Conservation (phyloP, 2,113 vertebrate species). For the Athene cunicularia region DNA sequence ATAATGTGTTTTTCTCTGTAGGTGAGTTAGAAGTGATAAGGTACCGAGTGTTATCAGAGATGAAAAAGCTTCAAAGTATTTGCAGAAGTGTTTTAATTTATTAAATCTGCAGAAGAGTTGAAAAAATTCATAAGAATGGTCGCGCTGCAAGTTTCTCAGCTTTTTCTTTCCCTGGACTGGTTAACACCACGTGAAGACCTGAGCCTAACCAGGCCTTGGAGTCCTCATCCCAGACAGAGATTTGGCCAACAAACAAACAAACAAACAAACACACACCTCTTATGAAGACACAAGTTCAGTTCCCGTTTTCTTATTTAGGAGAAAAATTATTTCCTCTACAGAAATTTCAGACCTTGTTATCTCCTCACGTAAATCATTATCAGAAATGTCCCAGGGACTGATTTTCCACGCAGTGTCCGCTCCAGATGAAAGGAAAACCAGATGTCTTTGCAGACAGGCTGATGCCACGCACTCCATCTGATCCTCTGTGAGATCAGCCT, state of each 20-base stretch:
- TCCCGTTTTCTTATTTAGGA: background rate
- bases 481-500: background rate
- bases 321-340: background rate
- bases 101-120: background rate
- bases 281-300: background rate
- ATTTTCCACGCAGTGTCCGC: background rate
- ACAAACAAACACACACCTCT: background rate
- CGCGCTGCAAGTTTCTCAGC: background rate
- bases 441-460: background rate
- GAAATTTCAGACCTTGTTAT: background rate
- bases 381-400: background rate
- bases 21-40: slow-evolving; percentile 15
- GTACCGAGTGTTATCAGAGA: background rate
- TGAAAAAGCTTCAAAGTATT: slow-evolving; percentile 14
- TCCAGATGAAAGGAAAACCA: background rate
- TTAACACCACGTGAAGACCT: background rate
- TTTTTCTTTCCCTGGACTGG: background rate
- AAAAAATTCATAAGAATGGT: background rate
- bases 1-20: slow-evolving; percentile 22
- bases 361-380: background rate
- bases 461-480: background rate
- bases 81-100: slow-evolving; percentile 20
- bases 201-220: background rate
- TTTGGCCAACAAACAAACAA: background rate
- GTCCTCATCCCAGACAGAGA: background rate